These are phyloP conservation scores for Drosophila auraria DNA, from an alignment of 1,140 invertebrate species.

Conservation along the genomic window DNA sequence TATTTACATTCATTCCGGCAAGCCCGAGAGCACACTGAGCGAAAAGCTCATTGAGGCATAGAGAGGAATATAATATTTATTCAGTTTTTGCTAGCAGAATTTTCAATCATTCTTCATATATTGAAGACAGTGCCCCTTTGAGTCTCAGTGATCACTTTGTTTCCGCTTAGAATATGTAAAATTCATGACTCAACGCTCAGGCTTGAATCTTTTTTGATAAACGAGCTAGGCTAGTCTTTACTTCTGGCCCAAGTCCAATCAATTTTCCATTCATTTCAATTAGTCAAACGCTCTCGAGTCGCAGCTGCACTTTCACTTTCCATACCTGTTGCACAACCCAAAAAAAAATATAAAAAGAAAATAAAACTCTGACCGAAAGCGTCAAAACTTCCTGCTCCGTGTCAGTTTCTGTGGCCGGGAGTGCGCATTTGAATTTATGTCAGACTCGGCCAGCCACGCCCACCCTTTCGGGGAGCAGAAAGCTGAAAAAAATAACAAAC, in stretches of 20 bases:
- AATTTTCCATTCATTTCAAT: conserved; percentile 32
- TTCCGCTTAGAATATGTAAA: neutral
- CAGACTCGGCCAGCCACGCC: conserved; percentile 43
- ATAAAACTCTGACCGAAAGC: conserved; percentile 36
- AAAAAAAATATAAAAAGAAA: conserved; percentile 7
- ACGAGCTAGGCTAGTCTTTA: neutral
- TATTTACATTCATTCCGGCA: conserved; percentile 59
- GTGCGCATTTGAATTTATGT: conserved; percentile 52
- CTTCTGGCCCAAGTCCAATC: neutral
- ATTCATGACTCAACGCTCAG: neutral
- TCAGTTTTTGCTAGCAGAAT: too few species aligned
- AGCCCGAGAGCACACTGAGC: conserved; percentile 6
- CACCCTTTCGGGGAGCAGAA: conserved; percentile 21
- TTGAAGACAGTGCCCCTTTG: neutral
- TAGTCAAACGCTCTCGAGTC: conserved; percentile 29
- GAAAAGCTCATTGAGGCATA: neutral
- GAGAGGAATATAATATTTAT: too few species aligned
- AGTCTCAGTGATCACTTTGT: neutral
- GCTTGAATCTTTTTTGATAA: neutral
- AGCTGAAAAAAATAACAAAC: conserved; percentile 18
- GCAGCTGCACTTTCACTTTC: conserved; percentile 61
- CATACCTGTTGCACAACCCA: conserved; percentile 62
- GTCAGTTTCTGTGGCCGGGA: conserved; percentile 19
- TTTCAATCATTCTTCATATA: neutral
- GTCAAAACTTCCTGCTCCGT: conserved; percentile 52